A percentile compares a stretch with the other conserved stretches of the same genome.
Conservation (phyloP, 2,113 vertebrate species). For the Dasyprocta punctata region DNA sequence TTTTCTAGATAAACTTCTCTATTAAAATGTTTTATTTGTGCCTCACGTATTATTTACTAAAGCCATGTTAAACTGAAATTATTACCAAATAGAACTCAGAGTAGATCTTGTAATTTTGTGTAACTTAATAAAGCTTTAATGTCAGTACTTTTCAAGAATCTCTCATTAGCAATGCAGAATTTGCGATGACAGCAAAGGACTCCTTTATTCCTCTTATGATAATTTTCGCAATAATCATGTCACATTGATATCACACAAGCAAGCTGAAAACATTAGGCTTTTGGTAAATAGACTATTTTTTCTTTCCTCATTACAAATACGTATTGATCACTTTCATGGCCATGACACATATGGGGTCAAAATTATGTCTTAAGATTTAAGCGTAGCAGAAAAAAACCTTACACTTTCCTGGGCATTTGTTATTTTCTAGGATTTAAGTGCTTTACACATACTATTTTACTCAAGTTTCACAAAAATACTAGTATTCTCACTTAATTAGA, state of each 20-base stretch:
- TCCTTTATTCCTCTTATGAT: neutral
- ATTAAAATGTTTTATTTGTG: neutral
- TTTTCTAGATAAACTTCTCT: conserved; percentile 13
- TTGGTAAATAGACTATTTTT: neutral
- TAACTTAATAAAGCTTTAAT: neutral
- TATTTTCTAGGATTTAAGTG: neutral
- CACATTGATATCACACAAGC: neutral
- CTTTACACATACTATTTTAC: neutral
- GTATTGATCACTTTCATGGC: neutral
- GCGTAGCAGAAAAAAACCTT: neutral
- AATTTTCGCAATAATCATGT: neutral
- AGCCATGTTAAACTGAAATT: conserved; percentile 29
- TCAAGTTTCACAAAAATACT: neutral
- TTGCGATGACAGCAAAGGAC: neutral
- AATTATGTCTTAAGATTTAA: neutral
- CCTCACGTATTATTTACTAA: conserved; percentile 17
- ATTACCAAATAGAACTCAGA: conserved; percentile 5
- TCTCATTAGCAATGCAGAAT: neutral
- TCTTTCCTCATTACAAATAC: neutral
- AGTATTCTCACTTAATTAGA: neutral
- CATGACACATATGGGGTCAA: neutral
- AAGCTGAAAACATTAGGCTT: neutral
- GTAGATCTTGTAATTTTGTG: neutral
- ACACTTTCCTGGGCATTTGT: neutral
- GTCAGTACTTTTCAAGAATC: neutral